Base-by-base conservation (phyloP, 2,797 vertebrate genomes). In the Threskiornis aethiopicus region DNA sequence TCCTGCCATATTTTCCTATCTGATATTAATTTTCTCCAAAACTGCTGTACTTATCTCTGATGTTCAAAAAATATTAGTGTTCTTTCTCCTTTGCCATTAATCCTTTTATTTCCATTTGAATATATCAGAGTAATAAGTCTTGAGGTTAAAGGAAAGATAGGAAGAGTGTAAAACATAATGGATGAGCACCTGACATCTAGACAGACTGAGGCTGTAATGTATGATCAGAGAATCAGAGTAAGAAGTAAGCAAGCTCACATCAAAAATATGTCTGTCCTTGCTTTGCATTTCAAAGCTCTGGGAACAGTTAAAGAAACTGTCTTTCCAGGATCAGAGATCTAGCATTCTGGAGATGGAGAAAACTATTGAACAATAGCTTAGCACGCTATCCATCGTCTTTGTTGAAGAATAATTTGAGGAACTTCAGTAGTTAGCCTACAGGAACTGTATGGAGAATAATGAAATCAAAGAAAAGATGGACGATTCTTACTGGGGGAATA, bases 231-330 rank as follows among this genome's bases (percentile, higher is more conserved):
- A 89, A 91, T 83, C 67, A 24, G 79, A 83, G 66, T 35, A 42
- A 90, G 91, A 79, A 95, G 91, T 91, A 91, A 91, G 91, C 85
- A 81, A 96, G 85, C 90, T 95, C 72, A 51, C 91, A 96, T 96
- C 87, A 96, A 90, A 96, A 96, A 59, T 70, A 26, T 44, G 54
- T 84, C 69, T 94, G 83, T 84, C 80, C 83, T 95, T 95, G 80
- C 80, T 96, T 96, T 95, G 87, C 91, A 92, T 97, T 95, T 94
- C 95, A 94, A 95, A 97, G 96, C 70, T 58, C 22, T 84, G 69
- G 61, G 87, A 90, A 7, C 55, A 90, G 83, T 76, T 89, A n/a
- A 57, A 84, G 89, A 67, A 93, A 72, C 31, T 89, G 55, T 46
- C 46, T 85, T 76, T 64, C n/a, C 44, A 55, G 57, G 84, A 94